A percentile compares a stretch with the other conserved stretches of the same genome.
phyloP scores from a whole-genome alignment of 2,888 invertebrate species.

The Lasioglossum zephyrum region DNA sequence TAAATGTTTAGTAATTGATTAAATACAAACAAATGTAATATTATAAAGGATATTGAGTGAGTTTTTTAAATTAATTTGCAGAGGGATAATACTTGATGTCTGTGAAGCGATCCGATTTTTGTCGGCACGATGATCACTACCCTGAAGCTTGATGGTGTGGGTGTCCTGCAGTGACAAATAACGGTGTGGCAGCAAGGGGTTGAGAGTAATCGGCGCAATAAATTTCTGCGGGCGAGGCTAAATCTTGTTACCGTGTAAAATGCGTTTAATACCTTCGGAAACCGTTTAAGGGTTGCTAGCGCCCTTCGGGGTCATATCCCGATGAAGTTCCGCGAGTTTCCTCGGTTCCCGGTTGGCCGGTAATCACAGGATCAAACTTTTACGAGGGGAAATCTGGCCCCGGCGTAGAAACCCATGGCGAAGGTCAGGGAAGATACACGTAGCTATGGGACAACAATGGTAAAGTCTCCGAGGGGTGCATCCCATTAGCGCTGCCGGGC shows the following conservation, averaged over 20 bases:
- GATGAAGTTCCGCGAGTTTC: conserved; percentile 39
- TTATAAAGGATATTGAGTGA: too few relatives aligned
- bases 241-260: conserved; percentile 49
- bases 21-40: too few relatives aligned
- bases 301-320: conserved; percentile 15
- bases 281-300: conserved; percentile 32
- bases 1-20: background rate
- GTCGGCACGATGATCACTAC: background rate
- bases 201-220: background rate
- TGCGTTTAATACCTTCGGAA: conserved; percentile 51
- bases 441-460: conserved; percentile 71
- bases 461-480: conserved; percentile 71
- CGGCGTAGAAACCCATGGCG: conserved; percentile 62
- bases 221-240: background rate
- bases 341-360: conserved; percentile 57
- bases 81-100: background rate
- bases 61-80: too few relatives aligned
- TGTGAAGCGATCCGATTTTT: background rate
- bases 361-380: conserved; percentile 69
- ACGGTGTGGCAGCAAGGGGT: background rate
- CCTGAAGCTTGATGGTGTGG: background rate
- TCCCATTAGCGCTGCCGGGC: conserved; percentile 70
- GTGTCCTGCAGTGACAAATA: background rate
- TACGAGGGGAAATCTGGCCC: conserved; percentile 63
- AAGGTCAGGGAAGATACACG: conserved; percentile 72